These are phyloP conservation scores for Stenotaenia linearis DNA, from an alignment of 2,888 invertebrate species.

Conservation along the genomic window DNA sequence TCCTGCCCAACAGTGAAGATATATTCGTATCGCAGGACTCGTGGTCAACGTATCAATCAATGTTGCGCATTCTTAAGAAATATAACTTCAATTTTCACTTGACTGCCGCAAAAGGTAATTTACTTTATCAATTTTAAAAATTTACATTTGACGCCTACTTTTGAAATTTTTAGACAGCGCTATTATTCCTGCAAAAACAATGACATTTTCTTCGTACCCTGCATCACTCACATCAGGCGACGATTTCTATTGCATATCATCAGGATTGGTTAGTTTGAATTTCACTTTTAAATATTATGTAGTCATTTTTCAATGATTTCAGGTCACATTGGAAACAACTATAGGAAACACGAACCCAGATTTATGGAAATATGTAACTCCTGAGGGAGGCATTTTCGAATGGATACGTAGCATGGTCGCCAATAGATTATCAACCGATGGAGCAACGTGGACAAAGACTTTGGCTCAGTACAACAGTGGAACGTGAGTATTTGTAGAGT, in stretches of 20 bases:
- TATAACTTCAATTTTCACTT: slow-evolving; percentile 72
- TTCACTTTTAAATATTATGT: too few relatives aligned
- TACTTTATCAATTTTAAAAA: not conserved
- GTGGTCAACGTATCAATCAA: slow-evolving; percentile 66
- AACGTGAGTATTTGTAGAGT: slow-evolving; percentile 51
- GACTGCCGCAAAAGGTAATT: slow-evolving; percentile 46
- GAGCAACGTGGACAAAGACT: slow-evolving; percentile 65
- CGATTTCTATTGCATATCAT: slow-evolving; percentile 60
- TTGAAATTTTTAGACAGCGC: slow-evolving; percentile 40
- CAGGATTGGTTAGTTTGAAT: slow-evolving; percentile 59
- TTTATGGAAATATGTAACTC: slow-evolving; percentile 63
- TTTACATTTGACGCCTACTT: not conserved
- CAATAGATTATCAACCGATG: slow-evolving; percentile 68
- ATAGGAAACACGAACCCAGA: slow-evolving; percentile 67
- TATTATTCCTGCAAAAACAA: slow-evolving; percentile 60
- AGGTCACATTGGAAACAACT: slow-evolving; percentile 72
- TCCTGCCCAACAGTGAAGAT: slow-evolving; percentile 55
- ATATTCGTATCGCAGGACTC: slow-evolving; percentile 73
- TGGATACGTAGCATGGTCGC: slow-evolving; percentile 75
- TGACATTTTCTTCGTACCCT: slow-evolving; percentile 78
- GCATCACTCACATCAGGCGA: slow-evolving; percentile 53
- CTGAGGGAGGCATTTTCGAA: slow-evolving; percentile 60
- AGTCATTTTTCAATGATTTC: too few relatives aligned
- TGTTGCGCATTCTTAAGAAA: slow-evolving; percentile 76
- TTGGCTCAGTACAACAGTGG: slow-evolving; percentile 68